Conservation (phyloP, 1,140 invertebrate species). For the Lepidurus couesii region DNA sequence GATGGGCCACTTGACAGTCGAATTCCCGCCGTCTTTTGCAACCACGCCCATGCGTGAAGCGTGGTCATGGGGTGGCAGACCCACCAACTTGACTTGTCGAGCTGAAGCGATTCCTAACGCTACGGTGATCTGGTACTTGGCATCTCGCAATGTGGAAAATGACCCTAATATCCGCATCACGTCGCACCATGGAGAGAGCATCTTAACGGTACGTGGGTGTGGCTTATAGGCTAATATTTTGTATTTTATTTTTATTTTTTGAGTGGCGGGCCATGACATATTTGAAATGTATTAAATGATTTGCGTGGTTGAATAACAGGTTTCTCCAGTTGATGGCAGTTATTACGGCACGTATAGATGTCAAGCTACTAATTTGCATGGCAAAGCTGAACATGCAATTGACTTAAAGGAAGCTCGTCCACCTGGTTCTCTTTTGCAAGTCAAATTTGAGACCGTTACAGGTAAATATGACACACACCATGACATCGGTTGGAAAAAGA, state of each 20-base stretch:
- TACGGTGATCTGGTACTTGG: constrained; percentile 73
- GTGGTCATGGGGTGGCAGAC: constrained; percentile 72
- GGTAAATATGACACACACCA: constrained; percentile 37
- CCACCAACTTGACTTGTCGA: constrained; percentile 80
- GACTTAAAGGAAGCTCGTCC: constrained; percentile 63
- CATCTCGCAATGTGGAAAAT: constrained; percentile 46
- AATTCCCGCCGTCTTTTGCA: constrained; percentile 72
- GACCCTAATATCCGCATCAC: constrained; percentile 53
- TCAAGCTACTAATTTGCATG: constrained; percentile 68
- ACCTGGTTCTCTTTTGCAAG: constrained; percentile 53
- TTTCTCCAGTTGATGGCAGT: constrained; percentile 56
- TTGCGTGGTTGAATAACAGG: constrained; percentile 40
- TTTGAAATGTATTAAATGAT: not conserved
- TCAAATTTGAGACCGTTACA: constrained; percentile 58
- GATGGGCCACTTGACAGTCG: constrained; percentile 69
- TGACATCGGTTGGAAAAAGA: constrained; percentile 5
- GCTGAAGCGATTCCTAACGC: constrained; percentile 86
- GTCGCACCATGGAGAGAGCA: constrained; percentile 59
- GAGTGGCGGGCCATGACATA: constrained; percentile 16
- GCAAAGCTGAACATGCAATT: constrained; percentile 58
- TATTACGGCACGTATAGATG: constrained; percentile 76
- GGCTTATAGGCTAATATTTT: constrained; percentile 24
- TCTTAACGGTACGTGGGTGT: constrained; percentile 48
- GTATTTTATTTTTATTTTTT: constrained; percentile 36
- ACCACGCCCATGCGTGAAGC: constrained; percentile 59